Evolutionary conservation across 1,140 invertebrate species (phyloP).

Genomic region (Orius insidiosus): DNA sequence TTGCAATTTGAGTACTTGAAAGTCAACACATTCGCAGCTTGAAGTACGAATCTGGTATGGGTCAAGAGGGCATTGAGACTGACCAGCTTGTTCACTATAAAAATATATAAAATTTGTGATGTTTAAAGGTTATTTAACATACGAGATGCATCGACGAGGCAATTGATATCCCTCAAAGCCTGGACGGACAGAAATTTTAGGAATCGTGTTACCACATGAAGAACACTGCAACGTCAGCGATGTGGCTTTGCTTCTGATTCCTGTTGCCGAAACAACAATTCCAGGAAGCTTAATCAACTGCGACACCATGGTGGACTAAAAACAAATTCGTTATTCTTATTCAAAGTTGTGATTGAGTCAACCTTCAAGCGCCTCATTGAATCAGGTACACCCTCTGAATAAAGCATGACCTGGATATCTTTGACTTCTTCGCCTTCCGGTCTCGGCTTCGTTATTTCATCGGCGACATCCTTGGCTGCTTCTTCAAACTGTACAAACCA

Average conservation of each 20-base stretch:
- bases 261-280: conserved; percentile 86
- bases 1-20: conserved; percentile 80
- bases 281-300: conserved; percentile 88
- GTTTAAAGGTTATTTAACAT: conserved; percentile 29
- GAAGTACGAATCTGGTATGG: conserved; percentile 97
- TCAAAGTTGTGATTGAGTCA: not conserved
- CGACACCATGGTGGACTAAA: conserved; percentile 83
- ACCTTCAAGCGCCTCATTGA: conserved; percentile 77
- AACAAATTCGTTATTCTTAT: conserved; percentile 21
- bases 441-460: conserved; percentile 86
- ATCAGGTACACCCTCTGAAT: conserved; percentile 65
- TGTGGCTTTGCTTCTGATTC: conserved; percentile 87
- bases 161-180: conserved; percentile 94
- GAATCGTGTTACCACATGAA: conserved; percentile 75
- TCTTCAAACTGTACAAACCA: conserved; percentile 60
- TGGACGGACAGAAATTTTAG: conserved; percentile 79
- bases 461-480: conserved; percentile 90
- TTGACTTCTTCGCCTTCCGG: conserved; percentile 76
- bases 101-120: conserved; percentile 20
- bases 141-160: conserved; percentile 87
- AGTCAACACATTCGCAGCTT: conserved; percentile 94
- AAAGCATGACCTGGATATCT: conserved; percentile 86
- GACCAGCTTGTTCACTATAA: conserved; percentile 67
- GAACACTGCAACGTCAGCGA: conserved; percentile 91
- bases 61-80: conserved; percentile 86